Percentiles rank a stretch among this genome's conserved stretches.
Evolutionary conservation across 2,888 invertebrate species (phyloP).

Genomic region (Nomada lathburiana): DNA sequence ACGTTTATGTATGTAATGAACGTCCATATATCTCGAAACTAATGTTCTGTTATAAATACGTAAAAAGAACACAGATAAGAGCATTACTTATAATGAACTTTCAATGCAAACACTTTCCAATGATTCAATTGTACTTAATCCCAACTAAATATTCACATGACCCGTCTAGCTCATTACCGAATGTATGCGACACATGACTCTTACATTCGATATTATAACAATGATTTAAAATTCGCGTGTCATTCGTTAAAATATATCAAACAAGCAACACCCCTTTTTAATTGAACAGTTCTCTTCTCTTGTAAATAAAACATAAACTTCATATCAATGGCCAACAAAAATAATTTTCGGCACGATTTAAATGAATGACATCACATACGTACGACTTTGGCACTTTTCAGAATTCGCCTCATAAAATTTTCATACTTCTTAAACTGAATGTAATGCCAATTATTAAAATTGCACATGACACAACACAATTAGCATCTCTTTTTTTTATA

Average conservation of each 20-base stretch:
- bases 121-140: conserved; percentile 30
- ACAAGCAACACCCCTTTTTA: conserved; percentile 7
- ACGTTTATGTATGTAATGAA: conserved; percentile 8
- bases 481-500: conserved; percentile 34
- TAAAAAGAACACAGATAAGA: conserved; percentile 28
- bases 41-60: conserved; percentile 37
- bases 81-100: conserved; percentile 24
- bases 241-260: conserved; percentile 34
- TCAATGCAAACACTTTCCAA: conserved; percentile 7
- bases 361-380: conserved; percentile 47
- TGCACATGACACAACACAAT: conserved; percentile 34
- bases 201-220: conserved; percentile 31
- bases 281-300: conserved; percentile 8
- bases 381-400: conserved; percentile 60
- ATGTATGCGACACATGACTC: conserved; percentile 41
- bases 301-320: conserved; percentile 7
- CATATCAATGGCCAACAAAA: conserved; percentile 10
- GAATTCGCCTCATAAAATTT: conserved; percentile 44
- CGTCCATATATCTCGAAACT: conserved; percentile 11
- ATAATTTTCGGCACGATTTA: conserved; percentile 1
- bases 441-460: conserved; percentile 47
- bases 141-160: conserved; percentile 54
- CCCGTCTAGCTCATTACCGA: conserved; percentile 47
- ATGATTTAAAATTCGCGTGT: conserved; percentile 32
- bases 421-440: conserved; percentile 20